phyloP scores from a whole-genome alignment of 2,797 vertebrate genomes.

The Hybognathus amarus region DNA sequence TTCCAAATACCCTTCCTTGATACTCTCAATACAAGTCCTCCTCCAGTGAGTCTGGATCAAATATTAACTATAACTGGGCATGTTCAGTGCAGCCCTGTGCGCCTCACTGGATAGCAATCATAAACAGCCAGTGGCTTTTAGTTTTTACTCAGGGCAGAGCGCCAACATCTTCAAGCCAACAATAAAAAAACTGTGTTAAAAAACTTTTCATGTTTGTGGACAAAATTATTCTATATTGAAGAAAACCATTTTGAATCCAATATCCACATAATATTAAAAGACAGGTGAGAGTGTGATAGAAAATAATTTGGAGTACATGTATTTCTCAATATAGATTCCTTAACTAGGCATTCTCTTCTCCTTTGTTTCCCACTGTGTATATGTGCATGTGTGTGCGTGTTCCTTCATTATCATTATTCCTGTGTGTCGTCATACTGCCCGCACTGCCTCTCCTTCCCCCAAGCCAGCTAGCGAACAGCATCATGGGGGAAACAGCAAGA shows the following conservation, averaged over 20 bases:
- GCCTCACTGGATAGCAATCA: conserved; percentile 25
- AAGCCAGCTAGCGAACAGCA: conserved; percentile 64
- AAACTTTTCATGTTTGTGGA: background rate
- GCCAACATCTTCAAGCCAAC: background rate
- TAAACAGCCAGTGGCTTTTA: conserved; percentile 50
- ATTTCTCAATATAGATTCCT: background rate
- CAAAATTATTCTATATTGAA: conserved; percentile 14
- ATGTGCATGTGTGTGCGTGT: background rate
- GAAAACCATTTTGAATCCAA: background rate
- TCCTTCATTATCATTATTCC: conserved; percentile 44
- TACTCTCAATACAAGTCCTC: conserved; percentile 5
- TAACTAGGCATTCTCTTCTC: background rate
- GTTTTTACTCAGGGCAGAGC: conserved; percentile 10
- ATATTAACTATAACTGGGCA: conserved; percentile 56
- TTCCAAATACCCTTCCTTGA: background rate
- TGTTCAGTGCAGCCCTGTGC: conserved; percentile 34
- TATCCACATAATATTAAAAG: background rate
- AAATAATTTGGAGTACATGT: background rate
- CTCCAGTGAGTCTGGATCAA: conserved; percentile 45
- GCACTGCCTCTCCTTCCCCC: conserved; percentile 61
- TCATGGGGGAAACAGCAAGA: conserved; percentile 77
- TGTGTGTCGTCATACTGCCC: conserved; percentile 64
- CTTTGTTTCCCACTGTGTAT: background rate
- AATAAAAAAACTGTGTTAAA: background rate
- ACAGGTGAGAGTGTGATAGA: background rate